Conservation (phyloP, 2,888 invertebrate species). For the Metalampra italica region DNA sequence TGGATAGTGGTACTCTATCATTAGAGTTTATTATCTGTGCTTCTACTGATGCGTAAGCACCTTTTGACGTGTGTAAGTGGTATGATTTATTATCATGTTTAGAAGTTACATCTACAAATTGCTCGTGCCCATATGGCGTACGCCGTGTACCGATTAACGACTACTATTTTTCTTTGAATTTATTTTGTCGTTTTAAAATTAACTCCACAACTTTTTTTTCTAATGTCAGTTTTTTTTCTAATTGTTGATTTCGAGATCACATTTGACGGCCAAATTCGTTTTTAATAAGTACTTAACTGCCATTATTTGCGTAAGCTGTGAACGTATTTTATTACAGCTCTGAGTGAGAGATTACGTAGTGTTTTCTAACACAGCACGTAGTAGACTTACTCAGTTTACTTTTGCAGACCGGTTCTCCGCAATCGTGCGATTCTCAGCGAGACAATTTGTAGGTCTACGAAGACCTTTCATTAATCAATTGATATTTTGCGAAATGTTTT, state of each 20-base stretch:
- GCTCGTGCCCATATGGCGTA: slow-evolving; percentile 34
- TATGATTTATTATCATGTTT: slow-evolving; percentile 57
- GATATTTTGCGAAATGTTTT: background rate
- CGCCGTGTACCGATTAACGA: slow-evolving; percentile 31
- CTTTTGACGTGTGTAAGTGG: slow-evolving; percentile 60
- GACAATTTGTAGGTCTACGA: slow-evolving; percentile 22
- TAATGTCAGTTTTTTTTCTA: slow-evolving; percentile 5
- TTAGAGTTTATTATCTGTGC: slow-evolving; percentile 57
- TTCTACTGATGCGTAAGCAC: slow-evolving; percentile 54
- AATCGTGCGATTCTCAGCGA: slow-evolving; percentile 32
- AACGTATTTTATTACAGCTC: too few relatives aligned
- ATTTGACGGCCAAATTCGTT: slow-evolving; percentile 11
- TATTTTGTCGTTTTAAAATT: slow-evolving; percentile 25
- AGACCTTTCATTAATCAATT: background rate
- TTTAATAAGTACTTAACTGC: slow-evolving; percentile 4
- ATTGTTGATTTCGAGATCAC: background rate
- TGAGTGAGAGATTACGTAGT: too few relatives aligned
- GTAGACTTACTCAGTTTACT: slow-evolving; percentile 63
- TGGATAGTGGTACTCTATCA: slow-evolving; percentile 50
- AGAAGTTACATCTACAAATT: slow-evolving; percentile 31
- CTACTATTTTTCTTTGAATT: slow-evolving; percentile 24
- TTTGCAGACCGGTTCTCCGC: slow-evolving; percentile 60
- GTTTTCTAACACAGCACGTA: too few relatives aligned
- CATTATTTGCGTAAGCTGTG: too few relatives aligned
- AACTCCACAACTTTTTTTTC: slow-evolving; percentile 13